Evolutionary conservation across 2,113 vertebrate species (phyloP).

Genomic region (Nesospiza acunhae): DNA sequence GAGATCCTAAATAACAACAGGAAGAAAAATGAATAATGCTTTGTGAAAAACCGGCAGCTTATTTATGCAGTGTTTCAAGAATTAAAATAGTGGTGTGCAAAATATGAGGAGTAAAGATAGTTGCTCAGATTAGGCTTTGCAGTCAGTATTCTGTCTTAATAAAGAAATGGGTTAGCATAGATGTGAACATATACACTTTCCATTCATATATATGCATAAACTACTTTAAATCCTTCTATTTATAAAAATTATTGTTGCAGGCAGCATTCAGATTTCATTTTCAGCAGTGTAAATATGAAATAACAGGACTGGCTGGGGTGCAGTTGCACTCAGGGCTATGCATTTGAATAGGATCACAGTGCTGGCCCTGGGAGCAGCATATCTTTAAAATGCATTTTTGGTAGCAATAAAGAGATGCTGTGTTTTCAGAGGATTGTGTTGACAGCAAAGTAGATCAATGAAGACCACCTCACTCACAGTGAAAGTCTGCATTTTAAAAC

Average conservation of each 20-base stretch:
- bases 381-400: constrained; percentile 20
- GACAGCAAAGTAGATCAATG: constrained; percentile 71
- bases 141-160: background rate
- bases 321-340: background rate
- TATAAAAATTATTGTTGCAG: background rate
- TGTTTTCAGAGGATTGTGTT: constrained; percentile 70
- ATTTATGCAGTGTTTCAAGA: background rate
- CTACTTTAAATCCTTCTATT: background rate
- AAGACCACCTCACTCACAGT: constrained; percentile 74
- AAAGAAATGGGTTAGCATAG: background rate
- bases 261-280: background rate
- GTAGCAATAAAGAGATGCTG: constrained; percentile 63
- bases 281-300: background rate
- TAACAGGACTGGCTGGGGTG: background rate
- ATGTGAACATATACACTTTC: background rate
- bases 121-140: background rate
- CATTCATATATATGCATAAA: background rate
- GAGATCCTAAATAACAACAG: background rate
- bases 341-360: background rate
- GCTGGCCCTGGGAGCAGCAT: background rate
- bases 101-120: background rate
- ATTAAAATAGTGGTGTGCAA: background rate
- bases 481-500: constrained; percentile 82
- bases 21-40: background rate
- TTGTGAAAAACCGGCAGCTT: background rate